Evolutionary conservation across 2,888 invertebrate genomes (phyloP), one percentile per base, ranked within the genome.

Genomic region (Stratiomys singularior): DNA sequence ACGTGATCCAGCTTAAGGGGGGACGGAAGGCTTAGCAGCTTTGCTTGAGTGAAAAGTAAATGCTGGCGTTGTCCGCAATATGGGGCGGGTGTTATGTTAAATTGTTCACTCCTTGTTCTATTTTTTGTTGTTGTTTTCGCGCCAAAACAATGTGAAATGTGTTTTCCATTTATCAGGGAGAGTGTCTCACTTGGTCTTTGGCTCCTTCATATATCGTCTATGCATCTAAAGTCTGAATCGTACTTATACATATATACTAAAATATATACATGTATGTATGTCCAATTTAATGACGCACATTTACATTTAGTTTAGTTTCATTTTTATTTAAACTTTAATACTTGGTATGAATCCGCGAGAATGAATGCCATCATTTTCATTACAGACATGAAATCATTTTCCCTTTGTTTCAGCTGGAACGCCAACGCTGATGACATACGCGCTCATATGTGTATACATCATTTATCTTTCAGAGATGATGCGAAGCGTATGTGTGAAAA

Each of bases 141-240:
- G 25, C 25, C 25, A 25, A 60, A 60, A 60, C 21, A 60, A 25
- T 64, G 30, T 64, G 64, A 64, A 64, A 64, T 64, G 64, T 64
- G 64, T 64, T 64, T 64, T 18, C 64, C 64, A 30, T 64, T 64
- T n/a, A 37, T 37, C 3, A 37, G 37, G 37, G 21, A 15, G 64
- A 13, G 23, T 60, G 23, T 28, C 28, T n/a, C 13, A 28, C 9
- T 5, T 37, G 37, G 5, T 37, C 37, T 37, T 37, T 37, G 64
- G 64, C 64, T 64, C 60, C 25, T 60, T 25, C 4, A 18, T 13
- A 15, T 15, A 18, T 15, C 18, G 15, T 52, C 4, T 18, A 5
- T 13, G 52, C 15, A 15, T 15, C 15, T 18, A 52, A 4, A 52
- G 4, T 18, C n/a, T 18, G 15, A 52, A 18, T 60, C 7, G 5